Conservation (phyloP, 2,888 invertebrate species). For the Macrophya alboannulata region DNA sequence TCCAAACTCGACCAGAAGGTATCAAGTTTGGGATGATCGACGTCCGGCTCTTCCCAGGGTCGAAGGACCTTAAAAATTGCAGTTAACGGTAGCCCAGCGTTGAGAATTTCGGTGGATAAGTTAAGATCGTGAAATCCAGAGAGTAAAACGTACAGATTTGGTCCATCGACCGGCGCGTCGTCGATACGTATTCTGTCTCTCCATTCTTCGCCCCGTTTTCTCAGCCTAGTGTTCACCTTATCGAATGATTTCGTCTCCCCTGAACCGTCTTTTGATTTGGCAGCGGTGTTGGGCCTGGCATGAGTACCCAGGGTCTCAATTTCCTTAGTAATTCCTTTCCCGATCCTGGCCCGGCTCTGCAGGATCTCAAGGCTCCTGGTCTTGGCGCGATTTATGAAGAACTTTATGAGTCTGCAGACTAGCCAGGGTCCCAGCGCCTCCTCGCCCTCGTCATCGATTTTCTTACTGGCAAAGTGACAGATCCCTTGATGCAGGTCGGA, state of each 20-base stretch:
- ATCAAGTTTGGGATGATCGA: constrained; percentile 42
- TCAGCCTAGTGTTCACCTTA: constrained; percentile 80
- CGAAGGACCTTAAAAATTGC: constrained; percentile 71
- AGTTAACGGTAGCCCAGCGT: constrained; percentile 69
- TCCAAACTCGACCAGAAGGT: constrained; percentile 69
- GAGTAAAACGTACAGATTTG: constrained; percentile 82
- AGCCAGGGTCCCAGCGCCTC: constrained; percentile 67
- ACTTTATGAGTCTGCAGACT: constrained; percentile 71
- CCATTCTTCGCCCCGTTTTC: constrained; percentile 83
- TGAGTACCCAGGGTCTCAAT: not conserved
- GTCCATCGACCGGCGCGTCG: constrained; percentile 82
- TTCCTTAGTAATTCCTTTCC: not conserved
- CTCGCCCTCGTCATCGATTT: constrained; percentile 59
- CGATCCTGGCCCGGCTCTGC: constrained; percentile 9
- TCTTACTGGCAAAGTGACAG: constrained; percentile 67
- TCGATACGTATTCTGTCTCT: constrained; percentile 82
- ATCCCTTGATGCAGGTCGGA: constrained; percentile 64
- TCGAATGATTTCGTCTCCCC: constrained; percentile 75
- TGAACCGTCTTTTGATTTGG: constrained; percentile 75
- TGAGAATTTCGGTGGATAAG: constrained; percentile 68
- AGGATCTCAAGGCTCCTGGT: not conserved
- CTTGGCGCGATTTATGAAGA: constrained; percentile 66
- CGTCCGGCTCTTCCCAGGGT: constrained; percentile 56
- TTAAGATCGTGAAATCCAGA: constrained; percentile 80
- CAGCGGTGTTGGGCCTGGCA: constrained; percentile 43